These are phyloP conservation scores for Eptatretus burgeri DNA, from an alignment of 2,113 vertebrate genomes.

Conservation along the genomic window DNA sequence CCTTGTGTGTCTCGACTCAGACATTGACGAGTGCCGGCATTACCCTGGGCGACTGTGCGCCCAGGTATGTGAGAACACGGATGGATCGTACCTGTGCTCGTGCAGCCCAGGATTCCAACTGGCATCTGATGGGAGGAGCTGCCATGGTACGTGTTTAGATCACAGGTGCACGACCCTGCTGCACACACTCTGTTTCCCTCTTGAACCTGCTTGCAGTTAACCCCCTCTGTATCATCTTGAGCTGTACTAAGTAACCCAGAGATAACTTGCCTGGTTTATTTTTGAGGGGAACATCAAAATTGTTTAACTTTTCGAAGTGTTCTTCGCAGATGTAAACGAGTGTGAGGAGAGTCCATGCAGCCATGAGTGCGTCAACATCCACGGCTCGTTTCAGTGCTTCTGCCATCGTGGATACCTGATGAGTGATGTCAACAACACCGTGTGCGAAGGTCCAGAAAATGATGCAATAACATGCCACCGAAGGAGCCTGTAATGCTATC, in stretches of 20 bases:
- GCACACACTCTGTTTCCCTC: no score
- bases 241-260: no score
- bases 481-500: no score
- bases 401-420: slow-evolving; percentile 84
- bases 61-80: slow-evolving; percentile 71
- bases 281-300: no score
- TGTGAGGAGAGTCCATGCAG: slow-evolving; percentile 56
- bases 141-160: slow-evolving; percentile 29
- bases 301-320: background rate
- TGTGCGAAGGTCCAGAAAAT: slow-evolving; percentile 41
- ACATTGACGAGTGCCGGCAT: slow-evolving; percentile 66
- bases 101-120: slow-evolving; percentile 65
- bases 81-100: slow-evolving; percentile 58
- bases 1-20: slow-evolving; percentile 17
- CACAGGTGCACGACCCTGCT: no score
- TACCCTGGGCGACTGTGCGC: slow-evolving; percentile 65
- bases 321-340: slow-evolving; percentile 36
- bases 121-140: slow-evolving; percentile 35
- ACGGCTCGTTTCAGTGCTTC: slow-evolving; percentile 87
- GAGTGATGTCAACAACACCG: slow-evolving; percentile 63
- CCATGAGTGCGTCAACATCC: slow-evolving; percentile 80
- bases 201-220: no score
- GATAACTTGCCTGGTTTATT: no score
- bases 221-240: no score
- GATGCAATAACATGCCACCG: no score